Percentiles rank a stretch among this genome's conserved stretches.
Evolutionary conservation across 2,113 vertebrate species (phyloP).

Genomic region (Anarhynchus alexandrinus): DNA sequence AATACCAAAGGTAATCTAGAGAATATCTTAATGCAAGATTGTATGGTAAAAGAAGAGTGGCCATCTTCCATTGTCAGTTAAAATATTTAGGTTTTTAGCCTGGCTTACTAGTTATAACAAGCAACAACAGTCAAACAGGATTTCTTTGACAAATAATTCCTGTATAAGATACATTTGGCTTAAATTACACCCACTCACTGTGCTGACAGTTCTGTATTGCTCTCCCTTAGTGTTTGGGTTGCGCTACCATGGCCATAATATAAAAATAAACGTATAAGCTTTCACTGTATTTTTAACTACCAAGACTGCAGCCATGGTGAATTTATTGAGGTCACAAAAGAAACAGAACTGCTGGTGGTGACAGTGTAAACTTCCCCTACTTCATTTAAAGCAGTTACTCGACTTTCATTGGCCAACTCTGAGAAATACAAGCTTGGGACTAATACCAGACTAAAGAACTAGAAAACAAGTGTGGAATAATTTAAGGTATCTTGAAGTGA

Average conservation of each 20-base stretch:
- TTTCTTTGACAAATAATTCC: background rate
- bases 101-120: background rate
- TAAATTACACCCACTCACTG: background rate
- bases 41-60: background rate
- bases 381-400: background rate
- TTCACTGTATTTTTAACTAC: background rate
- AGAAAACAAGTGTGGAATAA: background rate
- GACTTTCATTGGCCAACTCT: background rate
- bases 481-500: background rate
- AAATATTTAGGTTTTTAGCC: background rate
- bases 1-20: background rate
- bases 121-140: background rate
- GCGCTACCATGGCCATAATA: background rate
- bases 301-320: background rate
- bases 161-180: background rate
- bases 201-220: background rate
- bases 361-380: background rate
- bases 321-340: background rate
- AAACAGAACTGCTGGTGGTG: background rate
- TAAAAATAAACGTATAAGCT: background rate
- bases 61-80: accelerated
- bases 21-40: background rate
- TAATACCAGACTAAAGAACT: background rate
- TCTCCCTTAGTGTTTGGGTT: background rate
- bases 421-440: background rate